Conservation (phyloP, 1,140 invertebrate species). For the Sminthurinus signatus region DNA sequence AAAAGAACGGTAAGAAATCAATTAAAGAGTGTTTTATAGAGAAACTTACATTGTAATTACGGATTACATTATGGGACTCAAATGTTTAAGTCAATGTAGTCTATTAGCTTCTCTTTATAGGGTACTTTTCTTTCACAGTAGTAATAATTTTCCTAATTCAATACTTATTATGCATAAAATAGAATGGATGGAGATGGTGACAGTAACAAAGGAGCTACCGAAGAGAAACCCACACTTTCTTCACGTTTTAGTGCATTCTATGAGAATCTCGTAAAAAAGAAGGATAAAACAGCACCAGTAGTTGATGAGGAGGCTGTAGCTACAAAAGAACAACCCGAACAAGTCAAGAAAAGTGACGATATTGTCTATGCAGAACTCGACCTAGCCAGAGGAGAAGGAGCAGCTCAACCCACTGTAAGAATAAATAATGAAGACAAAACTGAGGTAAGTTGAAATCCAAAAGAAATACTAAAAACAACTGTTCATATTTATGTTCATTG, state of each 20-base stretch:
- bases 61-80: background rate
- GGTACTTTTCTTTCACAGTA: too few relatives aligned
- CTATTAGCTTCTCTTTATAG: too few relatives aligned
- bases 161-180: background rate
- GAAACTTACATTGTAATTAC: too few relatives aligned
- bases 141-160: too few relatives aligned
- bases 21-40: background rate
- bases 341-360: conserved; percentile 45
- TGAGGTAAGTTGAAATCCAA: too few relatives aligned
- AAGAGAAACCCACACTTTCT: conserved; percentile 26
- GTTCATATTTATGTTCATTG: too few relatives aligned
- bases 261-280: conserved; percentile 36
- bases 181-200: conserved; percentile 36
- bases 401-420: conserved; percentile 37
- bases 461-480: too few relatives aligned
- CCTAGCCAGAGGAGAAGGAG: conserved; percentile 44
- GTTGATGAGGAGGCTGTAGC: conserved; percentile 31
- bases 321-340: conserved; percentile 24
- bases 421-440: too few relatives aligned
- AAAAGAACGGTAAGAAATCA: conserved; percentile 36
- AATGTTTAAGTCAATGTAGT: background rate
- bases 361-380: conserved; percentile 58
- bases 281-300: conserved; percentile 35
- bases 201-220: conserved; percentile 24
- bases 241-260: conserved; percentile 38